A percentile compares a stretch with the other conserved stretches of the same genome.
phyloP scores from a whole-genome alignment of 2,888 invertebrate species.

The Cosmia trapezina region DNA sequence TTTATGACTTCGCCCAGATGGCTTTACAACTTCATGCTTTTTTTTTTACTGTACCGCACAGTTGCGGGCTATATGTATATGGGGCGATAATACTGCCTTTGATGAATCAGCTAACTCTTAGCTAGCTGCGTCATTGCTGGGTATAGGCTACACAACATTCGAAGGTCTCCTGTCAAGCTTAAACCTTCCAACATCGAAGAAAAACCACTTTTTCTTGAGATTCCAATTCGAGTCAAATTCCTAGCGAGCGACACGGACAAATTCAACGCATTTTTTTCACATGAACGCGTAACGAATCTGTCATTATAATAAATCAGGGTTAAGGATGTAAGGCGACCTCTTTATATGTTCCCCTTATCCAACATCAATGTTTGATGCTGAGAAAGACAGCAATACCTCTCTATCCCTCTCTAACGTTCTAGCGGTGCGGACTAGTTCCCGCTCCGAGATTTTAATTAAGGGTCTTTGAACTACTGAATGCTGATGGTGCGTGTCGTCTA shows the following conservation, averaged over 20 bases:
- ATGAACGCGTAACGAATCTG: slow-evolving; percentile 24
- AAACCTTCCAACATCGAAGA: slow-evolving; percentile 4
- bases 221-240: slow-evolving; percentile 11
- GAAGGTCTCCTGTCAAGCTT: neutral
- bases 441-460: slow-evolving; percentile 75
- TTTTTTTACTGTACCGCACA: slow-evolving; percentile 18
- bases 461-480: slow-evolving; percentile 78
- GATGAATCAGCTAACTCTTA: slow-evolving; percentile 10
- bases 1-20: slow-evolving; percentile 28
- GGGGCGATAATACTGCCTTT: neutral
- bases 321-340: slow-evolving; percentile 39
- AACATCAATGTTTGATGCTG: slow-evolving; percentile 40
- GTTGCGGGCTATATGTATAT: neutral
- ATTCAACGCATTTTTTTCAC: slow-evolving; percentile 33
- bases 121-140: slow-evolving; percentile 6
- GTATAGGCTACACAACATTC: slow-evolving; percentile 7
- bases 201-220: neutral
- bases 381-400: slow-evolving; percentile 53
- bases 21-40: slow-evolving; percentile 28
- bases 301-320: slow-evolving; percentile 40
- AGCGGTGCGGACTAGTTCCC: slow-evolving; percentile 70
- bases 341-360: slow-evolving; percentile 47
- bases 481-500: slow-evolving; percentile 70
- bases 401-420: slow-evolving; percentile 60
- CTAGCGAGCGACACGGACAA: slow-evolving; percentile 2